Conservation (phyloP, 2,113 vertebrate genomes). For the Pelecanus crispus region DNA sequence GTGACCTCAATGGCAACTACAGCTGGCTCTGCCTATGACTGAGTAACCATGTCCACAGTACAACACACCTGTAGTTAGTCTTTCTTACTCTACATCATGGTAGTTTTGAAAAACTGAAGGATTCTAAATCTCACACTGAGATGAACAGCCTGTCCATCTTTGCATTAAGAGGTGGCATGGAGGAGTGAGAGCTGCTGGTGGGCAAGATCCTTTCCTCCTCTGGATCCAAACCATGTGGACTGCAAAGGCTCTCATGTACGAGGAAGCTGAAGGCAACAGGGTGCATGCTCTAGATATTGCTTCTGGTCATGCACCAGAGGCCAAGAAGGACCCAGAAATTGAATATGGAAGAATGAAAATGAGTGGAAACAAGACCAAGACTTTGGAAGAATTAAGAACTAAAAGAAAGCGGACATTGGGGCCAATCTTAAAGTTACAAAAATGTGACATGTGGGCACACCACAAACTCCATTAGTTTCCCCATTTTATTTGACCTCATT, state of each 20-base stretch:
- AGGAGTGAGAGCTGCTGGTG: not conserved
- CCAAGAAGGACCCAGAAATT: not conserved
- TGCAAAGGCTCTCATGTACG: not conserved
- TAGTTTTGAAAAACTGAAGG: not conserved
- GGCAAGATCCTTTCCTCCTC: not conserved
- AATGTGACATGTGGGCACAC: not conserved
- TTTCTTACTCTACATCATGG: not conserved
- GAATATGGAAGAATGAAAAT: not conserved
- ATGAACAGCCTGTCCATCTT: accelerated
- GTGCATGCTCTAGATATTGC: not conserved
- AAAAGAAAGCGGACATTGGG: not conserved
- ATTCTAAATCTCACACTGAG: not conserved
- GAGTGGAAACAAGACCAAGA: not conserved
- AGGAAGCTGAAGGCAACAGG: not conserved
- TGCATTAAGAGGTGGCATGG: accelerated
- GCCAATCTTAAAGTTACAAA: not conserved
- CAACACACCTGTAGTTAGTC: not conserved
- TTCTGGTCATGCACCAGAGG: not conserved
- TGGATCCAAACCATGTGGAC: accelerated
- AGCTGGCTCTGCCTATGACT: not conserved
- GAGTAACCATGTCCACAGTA: not conserved
- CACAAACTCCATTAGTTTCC: not conserved
- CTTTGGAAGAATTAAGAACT: not conserved
- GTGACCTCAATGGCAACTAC: not conserved
- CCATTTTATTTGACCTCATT: not conserved